Percentiles rank a stretch among this genome's conserved stretches.
Conservation (phyloP, 2,888 invertebrate species). For the Apeira syringaria region DNA sequence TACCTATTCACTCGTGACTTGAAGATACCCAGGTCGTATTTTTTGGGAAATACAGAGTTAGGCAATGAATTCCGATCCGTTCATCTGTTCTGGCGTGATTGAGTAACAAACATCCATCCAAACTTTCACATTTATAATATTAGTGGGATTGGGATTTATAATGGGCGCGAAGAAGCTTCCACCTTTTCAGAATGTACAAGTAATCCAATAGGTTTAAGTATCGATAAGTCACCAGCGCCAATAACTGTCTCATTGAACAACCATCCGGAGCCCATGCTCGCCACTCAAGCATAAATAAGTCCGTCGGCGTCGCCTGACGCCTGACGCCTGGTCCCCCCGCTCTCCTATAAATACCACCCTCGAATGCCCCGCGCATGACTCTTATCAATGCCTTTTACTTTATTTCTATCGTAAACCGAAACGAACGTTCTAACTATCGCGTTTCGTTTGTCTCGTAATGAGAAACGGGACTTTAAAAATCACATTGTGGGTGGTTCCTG, state of each 20-base stretch:
- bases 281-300: conserved; percentile 9
- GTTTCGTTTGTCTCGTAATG: conserved; percentile 17
- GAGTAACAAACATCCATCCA: no score
- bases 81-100: no score
- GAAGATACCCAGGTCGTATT: no score
- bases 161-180: background rate
- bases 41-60: no score
- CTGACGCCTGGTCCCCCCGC: no score
- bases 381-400: conserved; percentile 26
- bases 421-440: conserved; percentile 13
- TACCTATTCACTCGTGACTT: no score
- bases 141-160: no score
- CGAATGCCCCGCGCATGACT: conserved; percentile 50
- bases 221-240: conserved; percentile 14
- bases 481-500: conserved; percentile 15
- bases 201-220: conserved; percentile 1
- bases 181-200: background rate
- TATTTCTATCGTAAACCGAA: conserved; percentile 20
- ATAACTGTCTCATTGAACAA: conserved; percentile 11
- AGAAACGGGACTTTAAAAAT: conserved; percentile 3
- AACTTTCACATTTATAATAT: no score
- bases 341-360: conserved; percentile 58
- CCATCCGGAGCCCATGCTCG: conserved; percentile 7
- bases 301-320: conserved; percentile 5
- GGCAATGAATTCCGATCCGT: no score